Percentiles rank a stretch among this genome's conserved stretches.
Conservation (phyloP, 1,140 invertebrate genomes). For the Conus ventricosus region DNA sequence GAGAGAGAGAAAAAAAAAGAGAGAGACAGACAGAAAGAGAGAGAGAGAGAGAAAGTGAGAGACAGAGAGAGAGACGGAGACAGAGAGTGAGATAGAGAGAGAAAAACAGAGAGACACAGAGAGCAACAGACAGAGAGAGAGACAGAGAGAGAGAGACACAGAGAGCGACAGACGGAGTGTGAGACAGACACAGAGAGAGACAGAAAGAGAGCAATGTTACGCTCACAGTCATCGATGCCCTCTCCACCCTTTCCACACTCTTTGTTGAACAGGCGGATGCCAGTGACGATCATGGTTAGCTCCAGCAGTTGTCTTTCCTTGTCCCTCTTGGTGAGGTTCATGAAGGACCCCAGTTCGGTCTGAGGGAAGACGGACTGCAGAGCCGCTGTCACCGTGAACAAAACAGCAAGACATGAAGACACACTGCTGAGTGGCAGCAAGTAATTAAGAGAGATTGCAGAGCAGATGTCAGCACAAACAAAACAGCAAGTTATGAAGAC, state of each 20-base stretch:
- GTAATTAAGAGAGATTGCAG: no score
- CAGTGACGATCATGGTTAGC: conserved; percentile 74
- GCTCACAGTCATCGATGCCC: conserved; percentile 75
- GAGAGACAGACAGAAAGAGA: no score
- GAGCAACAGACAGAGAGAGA: not conserved
- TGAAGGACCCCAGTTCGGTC: conserved; percentile 82
- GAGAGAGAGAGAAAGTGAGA: no score
- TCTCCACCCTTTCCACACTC: conserved; percentile 76
- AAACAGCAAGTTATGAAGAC: conserved; percentile 19
- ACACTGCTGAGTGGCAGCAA: no score
- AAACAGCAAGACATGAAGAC: not conserved
- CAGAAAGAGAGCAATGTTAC: not conserved
- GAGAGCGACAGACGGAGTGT: not conserved
- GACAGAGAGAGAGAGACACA: no score
- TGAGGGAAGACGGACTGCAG: conserved; percentile 84
- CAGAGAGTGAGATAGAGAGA: no score
- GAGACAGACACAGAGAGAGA: not conserved
- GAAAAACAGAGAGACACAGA: not conserved
- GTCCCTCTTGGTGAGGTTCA: conserved; percentile 76
- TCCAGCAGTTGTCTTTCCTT: conserved; percentile 75
- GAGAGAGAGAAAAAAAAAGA: not conserved
- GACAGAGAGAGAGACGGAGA: no score
- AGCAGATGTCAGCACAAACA: conserved; percentile 11
- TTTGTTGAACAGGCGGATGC: conserved; percentile 76
- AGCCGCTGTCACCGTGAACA: conserved; percentile 74